Conservation (phyloP, 1,140 invertebrate species). For the Zophobas atratus region DNA sequence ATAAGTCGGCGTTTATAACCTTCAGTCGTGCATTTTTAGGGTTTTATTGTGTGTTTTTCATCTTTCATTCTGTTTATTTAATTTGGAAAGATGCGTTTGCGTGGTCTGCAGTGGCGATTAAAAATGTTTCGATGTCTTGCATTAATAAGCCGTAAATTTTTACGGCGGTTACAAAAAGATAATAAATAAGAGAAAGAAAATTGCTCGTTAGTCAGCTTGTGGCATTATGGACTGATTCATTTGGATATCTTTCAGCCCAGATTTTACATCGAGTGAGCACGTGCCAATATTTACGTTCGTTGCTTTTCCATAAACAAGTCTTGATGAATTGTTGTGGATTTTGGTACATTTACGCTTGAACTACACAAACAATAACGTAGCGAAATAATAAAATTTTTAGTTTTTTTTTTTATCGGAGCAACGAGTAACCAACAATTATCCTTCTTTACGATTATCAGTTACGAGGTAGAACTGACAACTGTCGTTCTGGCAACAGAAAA, state of each 20-base stretch:
- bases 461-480: too few relatives aligned
- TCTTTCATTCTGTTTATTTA: background rate
- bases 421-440: too few relatives aligned
- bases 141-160: background rate
- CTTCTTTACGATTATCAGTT: too few relatives aligned
- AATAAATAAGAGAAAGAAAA: background rate
- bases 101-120: background rate
- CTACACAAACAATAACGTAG: too few relatives aligned
- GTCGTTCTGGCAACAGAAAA: background rate
- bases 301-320: background rate
- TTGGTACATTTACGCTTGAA: too few relatives aligned
- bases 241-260: background rate
- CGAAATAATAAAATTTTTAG: too few relatives aligned
- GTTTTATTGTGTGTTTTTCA: slow-evolving; percentile 1
- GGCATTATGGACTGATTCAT: background rate
- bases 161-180: slow-evolving; percentile 8
- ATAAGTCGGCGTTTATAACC: slow-evolving; percentile 8
- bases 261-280: background rate
- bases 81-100: background rate
- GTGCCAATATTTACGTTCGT: background rate
- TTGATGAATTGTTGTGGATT: too few relatives aligned
- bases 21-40: background rate
- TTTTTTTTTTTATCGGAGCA: too few relatives aligned
- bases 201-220: background rate
- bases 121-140: slow-evolving; percentile 3